Base-by-base conservation (phyloP, 23 tunicate species). In the Trididemnum clinides region DNA sequence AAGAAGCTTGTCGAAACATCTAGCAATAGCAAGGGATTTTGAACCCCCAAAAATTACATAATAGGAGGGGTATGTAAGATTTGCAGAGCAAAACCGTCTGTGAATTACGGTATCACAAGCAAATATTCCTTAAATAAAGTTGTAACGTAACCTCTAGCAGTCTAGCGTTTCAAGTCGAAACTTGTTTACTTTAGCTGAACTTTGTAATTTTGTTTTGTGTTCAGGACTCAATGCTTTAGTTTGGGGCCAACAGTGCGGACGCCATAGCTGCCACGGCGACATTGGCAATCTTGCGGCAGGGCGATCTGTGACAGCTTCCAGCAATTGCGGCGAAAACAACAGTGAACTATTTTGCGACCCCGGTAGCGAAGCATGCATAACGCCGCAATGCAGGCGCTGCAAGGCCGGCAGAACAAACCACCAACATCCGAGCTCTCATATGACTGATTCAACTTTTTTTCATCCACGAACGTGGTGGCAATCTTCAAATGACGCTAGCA, bases 261-360 rank as follows among this genome's bases (percentile, higher is more conserved):
- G 75, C 1, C 64, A 71, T 38, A 89, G 88, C 66, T 89, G 95
- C 75, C 95, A 89, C 63, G 95, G 95, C 1, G 95, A 89, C 51
- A 89, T 89, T 1, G 95, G 95, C 0, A 89, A 89, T 36, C 54
- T 89, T 32, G 95, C 85, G 0, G 86, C 88, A 19, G 95, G 95
- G 1, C 85, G 95, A 1, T 30, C 18, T 5, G 78, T 89, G 26
- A 20, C 32, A 23, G 85, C 69, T 21, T 50, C 85, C 20, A 89
- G 88, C 64, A 84, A 88, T 2, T 89, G 95, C 81, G 95, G 88
- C 0, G 64, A 78, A 69, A 2, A 20, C 19, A 64, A 33, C 34
- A 64, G 81, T 39, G 88, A 84, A 51, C 33, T 63, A 18, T 84
- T 62, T 54, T 89, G 95, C 51, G 81, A 64, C 70, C 81, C 76